Evolutionary conservation across 2,113 vertebrate genomes (phyloP).

Genomic region (Mus musculus): DNA sequence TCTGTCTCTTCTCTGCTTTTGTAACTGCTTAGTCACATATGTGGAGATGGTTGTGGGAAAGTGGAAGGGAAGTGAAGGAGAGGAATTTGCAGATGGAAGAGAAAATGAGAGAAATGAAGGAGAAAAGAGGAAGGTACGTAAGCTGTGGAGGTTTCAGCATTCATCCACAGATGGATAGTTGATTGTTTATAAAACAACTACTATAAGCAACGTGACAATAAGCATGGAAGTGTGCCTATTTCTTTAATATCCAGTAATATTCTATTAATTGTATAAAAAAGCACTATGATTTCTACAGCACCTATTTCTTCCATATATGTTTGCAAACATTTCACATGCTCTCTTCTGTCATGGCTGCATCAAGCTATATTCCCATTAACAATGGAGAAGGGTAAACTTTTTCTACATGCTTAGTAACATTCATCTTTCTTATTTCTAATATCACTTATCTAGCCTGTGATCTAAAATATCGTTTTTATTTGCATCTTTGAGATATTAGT

Average conservation of each 20-base stretch:
- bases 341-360: not conserved
- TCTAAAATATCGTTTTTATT: not conserved
- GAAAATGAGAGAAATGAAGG: not conserved
- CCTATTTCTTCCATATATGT: not conserved
- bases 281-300: not conserved
- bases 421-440: not conserved
- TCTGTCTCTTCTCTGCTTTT: too few relatives aligned
- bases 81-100: too few relatives aligned
- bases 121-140: not conserved
- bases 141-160: not conserved
- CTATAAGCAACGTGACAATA: not conserved
- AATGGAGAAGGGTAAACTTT: not conserved
- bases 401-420: not conserved
- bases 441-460: not conserved
- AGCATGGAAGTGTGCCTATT: not conserved
- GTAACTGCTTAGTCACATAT: too few relatives aligned
- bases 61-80: too few relatives aligned
- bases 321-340: not conserved
- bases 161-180: not conserved
- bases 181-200: not conserved
- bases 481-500: not conserved
- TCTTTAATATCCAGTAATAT: not conserved
- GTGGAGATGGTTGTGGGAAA: not conserved
- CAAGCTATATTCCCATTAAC: not conserved
- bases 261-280: accelerated